A percentile compares a stretch with the other conserved stretches of the same genome.
Evolutionary conservation across 2,113 vertebrate species (phyloP).

Genomic region (Elephantulus edwardii): DNA sequence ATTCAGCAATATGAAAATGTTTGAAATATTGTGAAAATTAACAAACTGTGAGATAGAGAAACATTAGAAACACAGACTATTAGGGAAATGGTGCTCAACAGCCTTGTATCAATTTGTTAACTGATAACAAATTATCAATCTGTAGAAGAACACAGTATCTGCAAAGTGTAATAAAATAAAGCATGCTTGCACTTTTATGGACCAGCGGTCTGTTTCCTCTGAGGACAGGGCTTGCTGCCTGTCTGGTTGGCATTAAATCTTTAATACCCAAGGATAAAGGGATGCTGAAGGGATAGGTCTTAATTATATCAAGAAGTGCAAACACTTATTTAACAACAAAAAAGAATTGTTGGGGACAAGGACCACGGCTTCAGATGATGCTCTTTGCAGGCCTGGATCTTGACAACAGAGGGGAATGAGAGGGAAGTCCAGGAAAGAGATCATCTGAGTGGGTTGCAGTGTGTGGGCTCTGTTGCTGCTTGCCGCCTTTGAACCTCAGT

Average conservation of each 20-base stretch:
- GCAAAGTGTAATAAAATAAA: too few species aligned
- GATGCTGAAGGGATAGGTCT: not conserved
- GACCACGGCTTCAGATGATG: rapidly evolving
- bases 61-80: too few species aligned
- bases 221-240: too few species aligned
- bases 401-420: not conserved
- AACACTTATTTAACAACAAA: not conserved
- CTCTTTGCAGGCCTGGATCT: not conserved
- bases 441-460: rapidly evolving
- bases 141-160: too few species aligned
- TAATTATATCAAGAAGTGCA: not conserved
- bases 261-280: not conserved
- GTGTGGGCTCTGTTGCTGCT: rapidly evolving
- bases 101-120: too few species aligned
- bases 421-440: not conserved
- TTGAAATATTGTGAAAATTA: too few species aligned
- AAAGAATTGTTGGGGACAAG: not conserved
- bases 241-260: not conserved
- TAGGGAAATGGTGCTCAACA: too few species aligned
- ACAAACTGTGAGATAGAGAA: too few species aligned
- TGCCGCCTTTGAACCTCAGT: not conserved
- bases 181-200: too few species aligned
- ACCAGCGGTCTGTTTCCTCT: not conserved
- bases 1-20: too few species aligned
- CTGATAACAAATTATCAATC: too few species aligned